Base-by-base conservation (phyloP, 2,797 vertebrate genomes). In the Diceros bicornis region DNA sequence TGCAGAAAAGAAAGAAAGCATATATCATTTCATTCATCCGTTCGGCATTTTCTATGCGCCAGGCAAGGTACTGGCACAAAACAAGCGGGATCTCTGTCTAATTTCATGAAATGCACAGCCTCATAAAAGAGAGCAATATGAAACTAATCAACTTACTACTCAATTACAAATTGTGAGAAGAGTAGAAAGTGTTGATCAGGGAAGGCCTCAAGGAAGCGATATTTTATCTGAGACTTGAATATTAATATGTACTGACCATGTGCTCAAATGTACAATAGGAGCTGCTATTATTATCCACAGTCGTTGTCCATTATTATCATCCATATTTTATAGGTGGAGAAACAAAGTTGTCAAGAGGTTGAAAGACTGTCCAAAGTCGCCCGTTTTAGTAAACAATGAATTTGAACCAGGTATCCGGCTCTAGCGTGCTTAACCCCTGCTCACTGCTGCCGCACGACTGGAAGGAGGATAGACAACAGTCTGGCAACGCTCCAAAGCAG, bases 401-500 rank as follows among this genome's bases (percentile, higher is more conserved):
- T 29, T 55, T 32, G 6, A 81, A 41, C 6, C 10, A 50, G 6
- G 68, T 32, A 41, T 29, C 21, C 10, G 47, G 11, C 11, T 66
- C 61, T 23, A 20, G 1, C 16, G 14, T 3, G 6, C 21, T 50
- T 29, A 71, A 2, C 12, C 23, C 12, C 10, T 2, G 3, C 16
- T 69, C 9, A 2, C 0, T 5, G 27, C n/a, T 34, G 32, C 21
- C 74, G 78, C 37, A 0, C 34, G 57, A 25, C 20, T 57, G 5
- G 32, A 84, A 75, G 1, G 29, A 27, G 4, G 7, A 27, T 9
- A 32, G 11, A 11, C 3, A n/a, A 1, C 10, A 4, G 6, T 50
- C 72, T 85, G 41, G 25, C 25, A 59, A 62, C 7, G 20, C 20
- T 66, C 72, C 21, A 32, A 61, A 34, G 47, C 14, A 62, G 55